Conservation (phyloP, 2,888 invertebrate species). For the Tipula helvola region DNA sequence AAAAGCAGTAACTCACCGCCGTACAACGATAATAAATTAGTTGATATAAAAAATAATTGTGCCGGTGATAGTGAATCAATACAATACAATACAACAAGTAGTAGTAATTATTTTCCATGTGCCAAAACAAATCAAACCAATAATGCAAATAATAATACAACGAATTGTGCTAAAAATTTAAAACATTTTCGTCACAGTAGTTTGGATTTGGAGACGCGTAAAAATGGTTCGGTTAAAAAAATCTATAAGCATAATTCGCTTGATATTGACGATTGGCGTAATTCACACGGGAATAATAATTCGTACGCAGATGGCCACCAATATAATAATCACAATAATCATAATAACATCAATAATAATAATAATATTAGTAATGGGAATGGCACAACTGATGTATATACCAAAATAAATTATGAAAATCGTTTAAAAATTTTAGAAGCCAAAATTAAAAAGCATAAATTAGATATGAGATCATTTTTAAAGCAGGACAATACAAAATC, state of each 20-base stretch:
- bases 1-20: neutral
- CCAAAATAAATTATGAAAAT: conserved; percentile 21
- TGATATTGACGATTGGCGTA: neutral
- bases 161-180: neutral
- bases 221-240: neutral
- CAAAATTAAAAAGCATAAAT: conserved; percentile 26
- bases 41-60: neutral
- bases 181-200: neutral
- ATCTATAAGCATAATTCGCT: neutral
- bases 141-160: neutral
- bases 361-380: neutral
- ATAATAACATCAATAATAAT: no score
- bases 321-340: neutral
- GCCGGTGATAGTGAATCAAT: neutral
- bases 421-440: conserved; percentile 24
- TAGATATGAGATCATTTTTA: conserved; percentile 24
- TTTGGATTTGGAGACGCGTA: neutral
- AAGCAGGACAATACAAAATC: neutral
- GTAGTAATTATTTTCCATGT: neutral
- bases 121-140: neutral
- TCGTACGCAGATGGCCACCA: neutral
- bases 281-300: neutral
- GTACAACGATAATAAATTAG: neutral
- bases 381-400: neutral
- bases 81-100: neutral